Percentiles rank a stretch among this genome's conserved stretches.
These are phyloP conservation scores for Tiliacea citrago DNA, from an alignment of 2,888 invertebrate species.

Conservation along the genomic window DNA sequence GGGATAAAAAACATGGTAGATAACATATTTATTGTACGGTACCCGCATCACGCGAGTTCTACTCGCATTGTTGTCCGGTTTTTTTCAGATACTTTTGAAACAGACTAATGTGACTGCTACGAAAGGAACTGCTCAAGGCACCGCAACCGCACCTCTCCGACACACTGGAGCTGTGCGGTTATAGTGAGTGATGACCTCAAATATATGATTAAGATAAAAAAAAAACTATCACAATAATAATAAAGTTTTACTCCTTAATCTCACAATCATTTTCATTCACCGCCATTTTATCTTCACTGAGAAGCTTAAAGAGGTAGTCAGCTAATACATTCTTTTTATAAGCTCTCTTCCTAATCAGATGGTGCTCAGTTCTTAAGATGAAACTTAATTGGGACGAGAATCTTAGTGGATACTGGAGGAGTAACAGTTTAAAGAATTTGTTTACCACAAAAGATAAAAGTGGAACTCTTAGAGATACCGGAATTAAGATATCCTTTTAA, in stretches of 20 bases:
- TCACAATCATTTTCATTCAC: slow-evolving; percentile 30
- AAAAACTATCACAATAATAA: slow-evolving; percentile 14
- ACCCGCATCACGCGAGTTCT: no score
- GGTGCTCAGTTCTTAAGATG: slow-evolving; percentile 37
- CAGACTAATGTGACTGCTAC: background rate
- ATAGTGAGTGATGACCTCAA: no score
- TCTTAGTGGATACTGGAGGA: slow-evolving; percentile 39
- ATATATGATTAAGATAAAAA: slow-evolving; percentile 12
- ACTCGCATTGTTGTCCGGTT: no score
- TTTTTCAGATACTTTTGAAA: background rate
- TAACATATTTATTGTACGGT: no score
- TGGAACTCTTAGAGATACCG: slow-evolving; percentile 29
- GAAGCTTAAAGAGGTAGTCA: slow-evolving; percentile 43
- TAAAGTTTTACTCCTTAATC: background rate
- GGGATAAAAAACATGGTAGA: no score
- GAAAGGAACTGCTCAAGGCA: no score
- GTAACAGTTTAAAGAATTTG: slow-evolving; percentile 72
- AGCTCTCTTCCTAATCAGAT: slow-evolving; percentile 45
- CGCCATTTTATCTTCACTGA: slow-evolving; percentile 27
- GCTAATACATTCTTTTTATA: slow-evolving; percentile 45
- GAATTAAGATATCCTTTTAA: slow-evolving; percentile 28
- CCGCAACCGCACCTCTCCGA: no score
- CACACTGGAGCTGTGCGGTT: no score
- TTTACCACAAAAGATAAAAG: slow-evolving; percentile 73
- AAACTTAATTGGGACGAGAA: slow-evolving; percentile 63